Evolutionary conservation across 2,113 vertebrate species (phyloP), one percentile per base, ranked within the genome.

Genomic region (Xenopus laevis): DNA sequence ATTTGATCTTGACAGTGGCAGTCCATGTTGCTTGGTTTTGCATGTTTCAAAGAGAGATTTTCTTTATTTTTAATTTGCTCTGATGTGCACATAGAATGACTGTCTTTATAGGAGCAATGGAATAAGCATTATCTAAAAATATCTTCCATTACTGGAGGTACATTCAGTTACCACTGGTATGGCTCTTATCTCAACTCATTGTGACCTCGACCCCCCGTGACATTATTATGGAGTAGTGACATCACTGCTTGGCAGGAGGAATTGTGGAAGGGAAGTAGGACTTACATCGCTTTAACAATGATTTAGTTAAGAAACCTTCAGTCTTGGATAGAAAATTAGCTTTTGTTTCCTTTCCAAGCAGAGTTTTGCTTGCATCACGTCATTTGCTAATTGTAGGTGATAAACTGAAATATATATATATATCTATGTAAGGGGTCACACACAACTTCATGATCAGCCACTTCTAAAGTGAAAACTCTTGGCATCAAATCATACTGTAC

Each of bases 221-320:
- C 83, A 63, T 72, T 50, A 74, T 44, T 78, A 33, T 6, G 30
- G 84, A 84, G 69, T 77, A 67, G 75, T 86, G 79, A 85, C 63
- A 67, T 82, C 86, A 84, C 78, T 65, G 16, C 78, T 82, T 60
- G 71, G 82, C 81, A 85, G 87, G 84, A 88, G 87, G 71, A 65
- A 80, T 75, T 78, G 79, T 77, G 76, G 82, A 83, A 33, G 30
- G 30, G 30, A 33, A 33, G 30, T 33, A 33, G 30, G 30, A 33
- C 30, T 33, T 33, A 6, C 30, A 33, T 33, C 30, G 6, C 30
- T 33, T 33, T 6, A 33, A 33, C 30, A 33, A 33, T 33, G 30
- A 27, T 83, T 84, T 82, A 86, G 90, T 91, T 91, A 92, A 82
- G 6, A 6, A 3, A 33, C 30, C 30, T 33, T 6, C 30, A 33